Conservation (phyloP, 2,797 vertebrate genomes). For the Aeoliscus strigatus region DNA sequence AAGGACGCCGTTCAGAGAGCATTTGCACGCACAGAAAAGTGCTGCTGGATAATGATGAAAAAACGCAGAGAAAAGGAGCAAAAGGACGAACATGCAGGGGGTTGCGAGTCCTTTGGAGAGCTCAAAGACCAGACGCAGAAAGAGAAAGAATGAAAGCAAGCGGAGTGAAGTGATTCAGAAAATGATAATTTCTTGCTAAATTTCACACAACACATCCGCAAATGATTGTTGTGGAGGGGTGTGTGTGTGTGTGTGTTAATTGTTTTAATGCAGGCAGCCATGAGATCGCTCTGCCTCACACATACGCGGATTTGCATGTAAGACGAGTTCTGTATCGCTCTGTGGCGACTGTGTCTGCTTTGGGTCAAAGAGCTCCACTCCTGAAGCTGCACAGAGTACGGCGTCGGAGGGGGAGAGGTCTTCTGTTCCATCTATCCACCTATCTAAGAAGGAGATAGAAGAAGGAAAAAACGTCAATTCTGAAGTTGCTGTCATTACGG, state of each 20-base stretch:
- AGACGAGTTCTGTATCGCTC: slow-evolving; percentile 54
- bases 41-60: slow-evolving; percentile 75
- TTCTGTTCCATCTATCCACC: no score
- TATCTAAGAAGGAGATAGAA: no score
- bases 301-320: slow-evolving; percentile 66
- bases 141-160: slow-evolving; percentile 69
- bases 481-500: no score
- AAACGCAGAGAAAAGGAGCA: slow-evolving; percentile 66
- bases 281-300: slow-evolving; percentile 53
- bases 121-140: slow-evolving; percentile 65
- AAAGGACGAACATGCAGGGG: slow-evolving; percentile 72
- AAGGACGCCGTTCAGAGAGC: slow-evolving; percentile 73
- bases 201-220: slow-evolving; percentile 75
- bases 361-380: slow-evolving; percentile 10
- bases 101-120: slow-evolving; percentile 63
- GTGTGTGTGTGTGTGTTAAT: slow-evolving; percentile 68
- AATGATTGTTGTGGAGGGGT: slow-evolving; percentile 68
- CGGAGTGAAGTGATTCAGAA: slow-evolving; percentile 75
- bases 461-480: no score
- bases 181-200: slow-evolving; percentile 78
- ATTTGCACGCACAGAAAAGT: slow-evolving; percentile 77
- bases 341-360: slow-evolving; percentile 33
- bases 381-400: slow-evolving; percentile 34
- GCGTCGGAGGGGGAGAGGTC: no score
- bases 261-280: slow-evolving; percentile 73